Base-by-base conservation (phyloP, 23 tunicate species). In the Trididemnum clinides region DNA sequence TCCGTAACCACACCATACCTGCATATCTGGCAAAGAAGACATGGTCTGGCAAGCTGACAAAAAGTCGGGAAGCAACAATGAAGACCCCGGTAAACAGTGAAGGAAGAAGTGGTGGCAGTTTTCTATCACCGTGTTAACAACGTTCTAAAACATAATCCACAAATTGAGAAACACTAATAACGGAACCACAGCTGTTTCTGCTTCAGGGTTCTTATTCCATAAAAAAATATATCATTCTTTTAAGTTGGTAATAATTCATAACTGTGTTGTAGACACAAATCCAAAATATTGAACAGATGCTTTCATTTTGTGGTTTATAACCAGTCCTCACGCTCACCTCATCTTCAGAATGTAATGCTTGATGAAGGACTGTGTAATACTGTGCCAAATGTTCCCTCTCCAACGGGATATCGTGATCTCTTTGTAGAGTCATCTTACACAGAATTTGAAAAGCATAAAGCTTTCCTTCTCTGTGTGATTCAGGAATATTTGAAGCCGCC, bases 401-500 rank as follows among this genome's bases (percentile, higher is more conserved):
- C 19, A 88, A 84, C 57, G 93, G 91, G 26, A 78, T 80, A 77
- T 93, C 98, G 57, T 93, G 92, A 12, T 88, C 90, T 30, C 87
- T 34, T 58, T 88, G 92, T 2, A 93, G 33, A 5, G 98, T 88
- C 77, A 71, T 84, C 54, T 93, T 88, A 84, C 92, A 93, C 44
- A 93, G 82, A 1, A 93, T 89, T 72, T 93, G 86, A 33, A 83
- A 88, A 35, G 98, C 98, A 36, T 85, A 84, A 1, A 93, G 84
- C 33, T 81, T 82, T n/a, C 98, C 98, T 27, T 91, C 98, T 64
- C 83, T 88, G 92, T 93, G 92, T 10, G 70, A 73, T 5, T 93
- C 98, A 1, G 87, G 89, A 28, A 79, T 38, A 27, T 66, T 65
- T 92, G 88, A 83, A 33, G 87, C 74, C 2, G 98, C 98, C 98